A percentile compares a stretch with the other conserved stretches of the same genome.
Evolutionary conservation across 2,888 invertebrate species (phyloP).

Genomic region (Cheilosia vulpina): DNA sequence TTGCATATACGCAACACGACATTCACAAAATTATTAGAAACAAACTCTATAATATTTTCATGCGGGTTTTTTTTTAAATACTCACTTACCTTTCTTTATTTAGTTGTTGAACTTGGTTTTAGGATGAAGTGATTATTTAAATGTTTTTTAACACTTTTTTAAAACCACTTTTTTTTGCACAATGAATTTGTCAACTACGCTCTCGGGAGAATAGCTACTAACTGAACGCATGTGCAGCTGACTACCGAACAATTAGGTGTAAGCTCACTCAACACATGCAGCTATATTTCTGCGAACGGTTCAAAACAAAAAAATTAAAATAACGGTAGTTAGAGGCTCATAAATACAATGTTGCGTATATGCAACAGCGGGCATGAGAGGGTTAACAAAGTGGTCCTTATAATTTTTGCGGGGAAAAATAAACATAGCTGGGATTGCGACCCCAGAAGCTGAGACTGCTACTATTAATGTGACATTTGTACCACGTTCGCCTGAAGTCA

Average conservation of each 20-base stretch:
- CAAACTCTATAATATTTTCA: constrained; percentile 62
- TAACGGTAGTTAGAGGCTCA: constrained; percentile 48
- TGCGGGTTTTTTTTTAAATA: constrained; percentile 41
- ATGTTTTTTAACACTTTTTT: constrained; percentile 61
- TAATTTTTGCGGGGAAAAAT: too few species aligned
- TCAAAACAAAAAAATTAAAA: constrained; percentile 61
- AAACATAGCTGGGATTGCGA: too few species aligned
- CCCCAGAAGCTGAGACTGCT: too few species aligned
- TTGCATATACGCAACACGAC: constrained; percentile 67
- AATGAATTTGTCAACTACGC: constrained; percentile 56
- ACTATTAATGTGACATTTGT: too few species aligned
- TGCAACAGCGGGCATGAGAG: constrained; percentile 33
- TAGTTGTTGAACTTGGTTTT: constrained; percentile 48
- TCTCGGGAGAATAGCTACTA: constrained; percentile 53
- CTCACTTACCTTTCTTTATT: constrained; percentile 60
- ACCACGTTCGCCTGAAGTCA: too few species aligned
- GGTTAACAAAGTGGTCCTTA: too few species aligned
- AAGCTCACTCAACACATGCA: constrained; percentile 52
- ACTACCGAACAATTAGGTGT: constrained; percentile 45
- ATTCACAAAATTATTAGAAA: constrained; percentile 63
- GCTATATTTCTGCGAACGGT: constrained; percentile 35
- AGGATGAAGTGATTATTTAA: constrained; percentile 51
- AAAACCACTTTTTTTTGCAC: constrained; percentile 50
- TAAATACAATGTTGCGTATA: constrained; percentile 46
- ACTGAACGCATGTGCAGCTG: constrained; percentile 58